Percentiles rank a stretch among this genome's conserved stretches.
These are phyloP conservation scores for Caenorhabditis angaria DNA, from an alignment of 2,888 invertebrate species.

Conservation along the genomic window DNA sequence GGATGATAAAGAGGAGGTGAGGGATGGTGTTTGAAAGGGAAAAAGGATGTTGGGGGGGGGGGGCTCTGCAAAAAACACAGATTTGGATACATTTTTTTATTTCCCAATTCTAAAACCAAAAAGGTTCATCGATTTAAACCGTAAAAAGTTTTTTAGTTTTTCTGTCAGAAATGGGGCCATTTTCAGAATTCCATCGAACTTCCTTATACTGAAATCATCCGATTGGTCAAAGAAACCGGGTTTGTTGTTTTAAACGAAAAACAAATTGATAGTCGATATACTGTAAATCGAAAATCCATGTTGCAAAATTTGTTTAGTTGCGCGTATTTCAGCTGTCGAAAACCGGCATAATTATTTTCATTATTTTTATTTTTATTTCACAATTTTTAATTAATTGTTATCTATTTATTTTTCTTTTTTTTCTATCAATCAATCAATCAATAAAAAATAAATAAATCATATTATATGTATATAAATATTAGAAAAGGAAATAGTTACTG, in stretches of 20 bases:
- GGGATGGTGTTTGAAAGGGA: too few relatives aligned
- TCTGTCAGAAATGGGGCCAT: neutral
- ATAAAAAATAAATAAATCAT: neutral
- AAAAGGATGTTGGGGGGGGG: too few relatives aligned
- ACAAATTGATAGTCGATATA: slow-evolving; percentile 44
- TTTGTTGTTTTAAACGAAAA: slow-evolving; percentile 36
- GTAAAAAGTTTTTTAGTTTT: neutral
- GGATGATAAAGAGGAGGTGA: slow-evolving; percentile 51
- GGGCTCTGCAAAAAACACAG: too few relatives aligned
- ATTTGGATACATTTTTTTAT: too few relatives aligned
- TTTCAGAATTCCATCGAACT: slow-evolving; percentile 43
- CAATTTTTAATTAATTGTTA: neutral
- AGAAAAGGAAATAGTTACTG: slow-evolving; percentile 15
- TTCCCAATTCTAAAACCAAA: too few relatives aligned
- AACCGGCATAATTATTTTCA: neutral
- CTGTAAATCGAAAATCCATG: slow-evolving; percentile 50
- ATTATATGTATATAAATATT: too few relatives aligned
- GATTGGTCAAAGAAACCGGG: slow-evolving; percentile 28
- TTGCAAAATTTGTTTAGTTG: slow-evolving; percentile 49
- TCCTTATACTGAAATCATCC: slow-evolving; percentile 43
- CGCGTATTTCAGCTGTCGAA: slow-evolving; percentile 47
- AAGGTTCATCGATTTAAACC: neutral
- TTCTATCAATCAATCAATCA: neutral
- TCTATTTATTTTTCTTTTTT: neutral
- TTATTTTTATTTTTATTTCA: neutral